Conservation (phyloP, 2,888 invertebrate species). For the Dyspetes luteomarginatus region DNA sequence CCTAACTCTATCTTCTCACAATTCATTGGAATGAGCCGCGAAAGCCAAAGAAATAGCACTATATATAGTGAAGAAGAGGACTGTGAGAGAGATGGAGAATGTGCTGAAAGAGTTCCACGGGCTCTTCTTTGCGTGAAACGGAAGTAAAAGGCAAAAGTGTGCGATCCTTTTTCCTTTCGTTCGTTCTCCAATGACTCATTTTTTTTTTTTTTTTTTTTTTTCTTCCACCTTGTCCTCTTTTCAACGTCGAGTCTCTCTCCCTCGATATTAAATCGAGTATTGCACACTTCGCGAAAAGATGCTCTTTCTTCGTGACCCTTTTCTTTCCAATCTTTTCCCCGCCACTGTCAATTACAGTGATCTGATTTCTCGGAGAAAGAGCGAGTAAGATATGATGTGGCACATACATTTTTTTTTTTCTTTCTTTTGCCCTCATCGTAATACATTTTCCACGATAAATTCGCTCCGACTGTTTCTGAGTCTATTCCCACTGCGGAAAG, state of each 20-base stretch:
- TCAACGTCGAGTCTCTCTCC: slow-evolving; percentile 32
- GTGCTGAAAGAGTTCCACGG: slow-evolving; percentile 47
- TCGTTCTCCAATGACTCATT: slow-evolving; percentile 46
- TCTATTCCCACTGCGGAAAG: neutral
- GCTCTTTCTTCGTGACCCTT: neutral
- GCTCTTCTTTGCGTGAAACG: slow-evolving; percentile 55
- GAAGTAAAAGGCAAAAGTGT: slow-evolving; percentile 58
- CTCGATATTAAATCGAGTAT: slow-evolving; percentile 57
- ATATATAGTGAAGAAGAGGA: slow-evolving; percentile 19
- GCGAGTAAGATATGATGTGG: neutral
- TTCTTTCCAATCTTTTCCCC: slow-evolving; percentile 39
- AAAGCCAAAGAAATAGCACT: slow-evolving; percentile 44
- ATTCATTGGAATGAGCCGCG: slow-evolving; percentile 60
- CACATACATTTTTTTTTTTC: neutral
- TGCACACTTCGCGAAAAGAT: slow-evolving; percentile 21
- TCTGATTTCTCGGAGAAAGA: slow-evolving; percentile 19
- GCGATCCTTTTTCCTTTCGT: slow-evolving; percentile 35
- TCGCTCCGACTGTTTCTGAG: neutral
- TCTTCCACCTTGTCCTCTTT: neutral
- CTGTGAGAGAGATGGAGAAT: slow-evolving; percentile 15
- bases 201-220: slow-evolving; percentile 31
- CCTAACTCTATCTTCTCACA: slow-evolving; percentile 50
- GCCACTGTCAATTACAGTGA: slow-evolving; percentile 50
- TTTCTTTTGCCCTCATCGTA: neutral
- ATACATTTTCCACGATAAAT: neutral